Conservation (phyloP, 2,113 vertebrate species). For the Trichechus manatus region DNA sequence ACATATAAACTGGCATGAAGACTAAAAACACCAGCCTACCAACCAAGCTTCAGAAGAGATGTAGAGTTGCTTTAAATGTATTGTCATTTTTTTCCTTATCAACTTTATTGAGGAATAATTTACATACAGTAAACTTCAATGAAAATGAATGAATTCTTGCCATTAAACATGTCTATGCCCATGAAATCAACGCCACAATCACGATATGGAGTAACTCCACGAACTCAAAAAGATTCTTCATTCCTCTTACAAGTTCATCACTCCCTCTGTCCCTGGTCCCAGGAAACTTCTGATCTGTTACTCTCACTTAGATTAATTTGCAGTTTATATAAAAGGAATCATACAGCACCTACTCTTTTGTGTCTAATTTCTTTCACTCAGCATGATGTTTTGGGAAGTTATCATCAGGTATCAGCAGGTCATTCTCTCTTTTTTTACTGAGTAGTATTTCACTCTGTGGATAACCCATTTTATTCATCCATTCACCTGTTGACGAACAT, state of each 20-base stretch:
- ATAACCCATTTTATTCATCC: neutral
- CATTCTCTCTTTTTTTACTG: neutral
- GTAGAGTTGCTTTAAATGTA: neutral
- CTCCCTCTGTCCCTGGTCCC: neutral
- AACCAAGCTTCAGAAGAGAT: neutral
- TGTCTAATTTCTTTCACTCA: neutral
- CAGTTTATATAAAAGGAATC: neutral
- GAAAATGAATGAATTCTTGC: neutral
- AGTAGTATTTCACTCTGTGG: too few relatives aligned
- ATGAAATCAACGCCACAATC: neutral
- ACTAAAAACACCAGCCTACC: neutral
- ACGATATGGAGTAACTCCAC: neutral
- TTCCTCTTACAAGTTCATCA: neutral
- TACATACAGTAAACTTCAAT: neutral
- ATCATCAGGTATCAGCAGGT: neutral
- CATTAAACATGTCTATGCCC: neutral
- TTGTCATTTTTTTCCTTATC: neutral
- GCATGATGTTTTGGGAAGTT: neutral
- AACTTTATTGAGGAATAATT: neutral
- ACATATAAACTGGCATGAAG: neutral
- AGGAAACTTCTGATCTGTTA: neutral
- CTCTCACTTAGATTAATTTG: neutral
- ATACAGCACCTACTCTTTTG: neutral
- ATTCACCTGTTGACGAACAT: neutral
- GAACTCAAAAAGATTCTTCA: neutral